Conservation (phyloP, 1,140 invertebrate species). For the Bombus impatiens region DNA sequence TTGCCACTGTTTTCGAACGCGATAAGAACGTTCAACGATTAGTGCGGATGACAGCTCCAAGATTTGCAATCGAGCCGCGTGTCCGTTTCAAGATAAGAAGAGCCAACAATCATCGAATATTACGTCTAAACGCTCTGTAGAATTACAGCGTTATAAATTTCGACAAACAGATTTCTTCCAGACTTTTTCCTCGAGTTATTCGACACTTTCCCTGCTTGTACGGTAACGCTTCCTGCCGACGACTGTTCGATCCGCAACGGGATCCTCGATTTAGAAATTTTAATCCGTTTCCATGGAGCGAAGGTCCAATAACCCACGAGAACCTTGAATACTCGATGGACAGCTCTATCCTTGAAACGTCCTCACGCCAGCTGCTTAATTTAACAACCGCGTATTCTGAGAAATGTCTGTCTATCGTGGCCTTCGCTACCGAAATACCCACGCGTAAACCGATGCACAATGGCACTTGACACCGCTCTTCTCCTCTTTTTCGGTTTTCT, state of each 20-base stretch:
- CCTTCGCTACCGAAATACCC: slow-evolving; percentile 7
- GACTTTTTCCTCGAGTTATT: too few relatives aligned
- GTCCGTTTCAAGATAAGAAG: neutral
- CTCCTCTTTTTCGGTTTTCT: neutral
- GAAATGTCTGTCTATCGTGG: neutral
- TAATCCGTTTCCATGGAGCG: neutral
- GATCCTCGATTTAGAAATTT: neutral
- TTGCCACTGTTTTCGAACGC: slow-evolving; percentile 13
- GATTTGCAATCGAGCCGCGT: neutral
- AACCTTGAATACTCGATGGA: slow-evolving; percentile 21
- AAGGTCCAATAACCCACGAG: slow-evolving; percentile 13
- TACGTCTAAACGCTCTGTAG: neutral
- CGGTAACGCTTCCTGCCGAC: too few relatives aligned
- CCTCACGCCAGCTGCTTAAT: neutral
- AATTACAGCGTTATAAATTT: neutral
- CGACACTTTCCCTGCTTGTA: too few relatives aligned
- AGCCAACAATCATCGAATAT: neutral
- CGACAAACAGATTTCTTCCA: neutral
- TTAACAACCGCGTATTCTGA: slow-evolving; percentile 2
- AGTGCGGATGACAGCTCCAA: neutral
- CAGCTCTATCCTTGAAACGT: slow-evolving; percentile 15
- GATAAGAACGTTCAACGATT: slow-evolving; percentile 14
- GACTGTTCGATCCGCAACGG: too few relatives aligned
- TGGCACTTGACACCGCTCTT: neutral
- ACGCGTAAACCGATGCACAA: too few relatives aligned